Conservation (phyloP, 1,140 invertebrate species). For the Prorops nasuta region DNA sequence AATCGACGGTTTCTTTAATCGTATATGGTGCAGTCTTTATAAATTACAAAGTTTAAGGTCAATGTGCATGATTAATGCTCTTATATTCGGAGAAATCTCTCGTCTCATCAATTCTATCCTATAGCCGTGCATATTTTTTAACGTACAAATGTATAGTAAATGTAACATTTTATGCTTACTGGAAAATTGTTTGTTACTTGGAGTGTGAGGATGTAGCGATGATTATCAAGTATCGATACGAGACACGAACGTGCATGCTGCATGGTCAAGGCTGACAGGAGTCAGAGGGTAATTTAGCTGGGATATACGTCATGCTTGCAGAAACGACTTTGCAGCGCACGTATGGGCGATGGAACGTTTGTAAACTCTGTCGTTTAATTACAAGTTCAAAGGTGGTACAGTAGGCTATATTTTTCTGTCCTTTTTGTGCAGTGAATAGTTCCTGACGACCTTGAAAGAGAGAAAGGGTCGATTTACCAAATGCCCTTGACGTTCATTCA, state of each 20-base stretch:
- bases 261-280: conserved; percentile 26
- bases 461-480: conserved; percentile 19
- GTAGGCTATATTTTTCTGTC: conserved; percentile 1
- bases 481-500: conserved; percentile 29
- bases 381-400: not conserved
- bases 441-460: conserved; percentile 25
- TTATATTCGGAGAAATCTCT: too few species aligned
- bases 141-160: too few species aligned
- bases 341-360: not conserved
- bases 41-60: too few species aligned
- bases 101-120: too few species aligned
- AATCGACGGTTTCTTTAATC: too few species aligned
- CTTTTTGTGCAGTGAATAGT: conserved; percentile 21
- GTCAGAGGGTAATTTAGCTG: conserved; percentile 12
- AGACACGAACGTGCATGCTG: conserved; percentile 3
- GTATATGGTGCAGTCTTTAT: too few species aligned
- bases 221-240: too few species aligned
- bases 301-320: conserved; percentile 11
- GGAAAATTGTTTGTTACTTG: too few species aligned
- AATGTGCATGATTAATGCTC: too few species aligned
- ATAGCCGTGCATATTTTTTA: too few species aligned
- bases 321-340: conserved; percentile 1
- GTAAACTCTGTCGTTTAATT: not conserved
- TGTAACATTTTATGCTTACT: too few species aligned
- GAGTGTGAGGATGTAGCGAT: too few species aligned